Evolutionary conservation across 2,888 invertebrate genomes (phyloP).

Genomic region (Rhagium mordax): DNA sequence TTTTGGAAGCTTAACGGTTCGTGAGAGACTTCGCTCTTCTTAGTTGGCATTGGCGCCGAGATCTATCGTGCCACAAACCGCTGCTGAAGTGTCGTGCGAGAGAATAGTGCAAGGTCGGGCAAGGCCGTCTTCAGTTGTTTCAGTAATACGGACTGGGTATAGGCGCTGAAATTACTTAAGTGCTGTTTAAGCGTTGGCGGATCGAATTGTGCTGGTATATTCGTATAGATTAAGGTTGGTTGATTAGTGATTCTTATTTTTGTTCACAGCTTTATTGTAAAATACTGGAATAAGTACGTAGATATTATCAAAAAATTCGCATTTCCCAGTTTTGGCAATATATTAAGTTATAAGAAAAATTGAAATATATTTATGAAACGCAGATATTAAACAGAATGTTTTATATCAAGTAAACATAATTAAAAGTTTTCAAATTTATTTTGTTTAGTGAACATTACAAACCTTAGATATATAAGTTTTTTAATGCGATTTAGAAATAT

Average conservation of each 20-base stretch:
- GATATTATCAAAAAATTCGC: no score
- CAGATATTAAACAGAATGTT: no score
- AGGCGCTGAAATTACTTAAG: conserved; percentile 26
- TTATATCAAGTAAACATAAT: no score
- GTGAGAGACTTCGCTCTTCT: conserved; percentile 13
- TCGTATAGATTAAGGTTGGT: conserved; percentile 22
- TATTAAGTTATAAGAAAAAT: no score
- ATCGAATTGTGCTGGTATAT: conserved; percentile 5
- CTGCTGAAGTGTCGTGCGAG: conserved; percentile 15
- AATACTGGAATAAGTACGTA: no score
- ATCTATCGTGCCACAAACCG: conserved; percentile 12
- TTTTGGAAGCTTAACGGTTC: conserved; percentile 11
- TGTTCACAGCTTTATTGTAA: background rate
- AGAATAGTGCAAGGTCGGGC: conserved; percentile 29
- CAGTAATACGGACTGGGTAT: conserved; percentile 12
- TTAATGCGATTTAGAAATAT: no score
- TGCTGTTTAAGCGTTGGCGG: conserved; percentile 6
- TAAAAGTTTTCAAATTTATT: no score
- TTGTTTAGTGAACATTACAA: no score
- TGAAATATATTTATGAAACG: no score
- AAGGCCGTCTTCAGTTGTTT: conserved; percentile 31
- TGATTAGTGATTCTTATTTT: conserved; percentile 13
- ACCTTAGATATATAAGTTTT: no score
- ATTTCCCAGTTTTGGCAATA: no score
- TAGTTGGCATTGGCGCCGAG: conserved; percentile 23